Evolutionary conservation across 37 sponge, comb jelly and placozoan species (phyloP).

Genomic region (Agelas oroides): DNA sequence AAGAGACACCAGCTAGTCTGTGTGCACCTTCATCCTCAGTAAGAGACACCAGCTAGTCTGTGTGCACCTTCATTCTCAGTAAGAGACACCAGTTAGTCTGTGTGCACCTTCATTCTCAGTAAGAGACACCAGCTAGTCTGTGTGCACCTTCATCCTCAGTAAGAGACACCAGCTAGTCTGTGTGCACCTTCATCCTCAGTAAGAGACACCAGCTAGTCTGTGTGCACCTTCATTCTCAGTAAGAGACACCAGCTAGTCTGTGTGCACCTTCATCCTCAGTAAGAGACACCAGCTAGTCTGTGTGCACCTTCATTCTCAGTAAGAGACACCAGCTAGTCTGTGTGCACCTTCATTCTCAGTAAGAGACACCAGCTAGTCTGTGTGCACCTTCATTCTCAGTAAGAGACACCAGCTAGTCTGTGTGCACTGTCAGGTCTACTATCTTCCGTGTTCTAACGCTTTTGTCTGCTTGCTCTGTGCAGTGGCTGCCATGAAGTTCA

Average conservation of each 20-base stretch:
- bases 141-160: constrained; percentile 89
- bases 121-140: too few species aligned
- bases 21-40: constrained; percentile 89
- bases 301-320: constrained; percentile 89
- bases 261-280: constrained; percentile 89
- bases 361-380: too few species aligned
- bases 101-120: constrained; percentile 89
- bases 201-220: too few species aligned
- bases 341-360: constrained; percentile 89
- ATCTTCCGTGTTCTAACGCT: neutral
- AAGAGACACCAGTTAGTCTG: too few species aligned
- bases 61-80: constrained; percentile 89
- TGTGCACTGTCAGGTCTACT: neutral
- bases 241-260: too few species aligned
- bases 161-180: too few species aligned
- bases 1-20: too few species aligned
- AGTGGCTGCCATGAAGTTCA: constrained; percentile 96
- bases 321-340: too few species aligned
- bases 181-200: constrained; percentile 89
- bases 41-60: too few species aligned
- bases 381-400: constrained; percentile 89
- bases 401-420: constrained; percentile 27
- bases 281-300: too few species aligned
- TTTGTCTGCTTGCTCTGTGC: neutral
- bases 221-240: constrained; percentile 89